These are phyloP conservation scores for Andrena hattorfiana DNA, from an alignment of 2,888 invertebrate genomes.

Conservation along the genomic window DNA sequence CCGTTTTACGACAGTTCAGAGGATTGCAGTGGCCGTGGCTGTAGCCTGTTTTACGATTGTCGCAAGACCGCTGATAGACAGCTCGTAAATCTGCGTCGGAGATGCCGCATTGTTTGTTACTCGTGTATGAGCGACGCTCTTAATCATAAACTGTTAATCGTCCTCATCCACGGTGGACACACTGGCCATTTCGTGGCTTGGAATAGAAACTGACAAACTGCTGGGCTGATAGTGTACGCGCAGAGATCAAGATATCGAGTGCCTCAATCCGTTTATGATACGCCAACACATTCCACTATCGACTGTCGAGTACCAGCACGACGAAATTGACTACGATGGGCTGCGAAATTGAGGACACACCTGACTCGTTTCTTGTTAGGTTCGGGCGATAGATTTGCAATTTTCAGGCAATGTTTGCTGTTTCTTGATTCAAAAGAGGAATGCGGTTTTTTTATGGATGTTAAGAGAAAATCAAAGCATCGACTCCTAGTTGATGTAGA, in stretches of 20 bases:
- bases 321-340: not conserved
- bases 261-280: not conserved
- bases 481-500: too few species aligned
- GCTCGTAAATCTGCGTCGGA: slow-evolving; percentile 49
- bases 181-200: too few species aligned
- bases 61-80: slow-evolving; percentile 52
- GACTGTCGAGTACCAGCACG: not conserved
- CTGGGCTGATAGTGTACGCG: slow-evolving; percentile 3
- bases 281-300: not conserved
- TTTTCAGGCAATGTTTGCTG: too few species aligned
- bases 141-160: slow-evolving; percentile 57
- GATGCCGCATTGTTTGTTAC: slow-evolving; percentile 21
- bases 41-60: slow-evolving; percentile 51
- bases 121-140: slow-evolving; percentile 21
- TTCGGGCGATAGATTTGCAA: too few species aligned
- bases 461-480: too few species aligned
- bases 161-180: slow-evolving; percentile 27
- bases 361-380: too few species aligned
- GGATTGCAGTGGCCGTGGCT: not conserved
- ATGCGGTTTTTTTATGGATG: too few species aligned
- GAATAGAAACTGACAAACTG: slow-evolving; percentile 14
- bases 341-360: not conserved
- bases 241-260: slow-evolving; percentile 6
- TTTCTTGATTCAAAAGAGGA: too few species aligned
- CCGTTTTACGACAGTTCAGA: slow-evolving; percentile 49